Base-by-base conservation (phyloP, 2,888 invertebrate genomes). In the Nymphalis urticae region DNA sequence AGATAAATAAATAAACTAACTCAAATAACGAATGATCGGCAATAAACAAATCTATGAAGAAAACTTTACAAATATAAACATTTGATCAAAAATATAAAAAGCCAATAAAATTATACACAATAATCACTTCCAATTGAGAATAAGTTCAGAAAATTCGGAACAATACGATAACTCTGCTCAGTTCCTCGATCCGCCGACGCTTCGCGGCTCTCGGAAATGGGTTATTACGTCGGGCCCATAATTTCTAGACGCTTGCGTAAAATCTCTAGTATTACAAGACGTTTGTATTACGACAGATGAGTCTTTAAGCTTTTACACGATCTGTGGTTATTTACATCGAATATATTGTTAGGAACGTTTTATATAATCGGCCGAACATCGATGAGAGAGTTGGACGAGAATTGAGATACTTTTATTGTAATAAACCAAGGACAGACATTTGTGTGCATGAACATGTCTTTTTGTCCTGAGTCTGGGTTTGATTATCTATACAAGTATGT, bases 171-270 rank as follows among this genome's bases (percentile, higher is more conserved):
- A 71, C 65, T 68, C 50, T 60, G 51, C 72, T 67, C 62, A 36
- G 62, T 60, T 66, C 47, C 63, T 27, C 59, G 50, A 51, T 62
- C 48, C 36, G 42, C 60, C 59, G 51, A 60, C 62, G 68, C 63
- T 66, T 65, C 48, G 68, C 70, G 69, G 69, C 61, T 71, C 65
- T 53, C 50, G 51, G 69, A 69, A 70, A 69, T 73, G 63, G 66
- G 70, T 73, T 69, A 72, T 72, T 73, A 69, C 70, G 62, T 42
- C 63, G 54, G 48, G 54, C 56, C 70, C 60, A 67, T 73, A 69
- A 73, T 69, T 66, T 72, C 68, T 59, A 68, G 56, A 64, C 71
- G 68, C 71, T 71, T 65, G 70, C 66, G 70, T 70, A 73, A 73
- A 72, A 70, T 70, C 62, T 62, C 67, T 72, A 70, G 70, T 56